These are phyloP conservation scores for Pachyuromys duprasi DNA, from an alignment of 2,797 vertebrate species.

Conservation along the genomic window DNA sequence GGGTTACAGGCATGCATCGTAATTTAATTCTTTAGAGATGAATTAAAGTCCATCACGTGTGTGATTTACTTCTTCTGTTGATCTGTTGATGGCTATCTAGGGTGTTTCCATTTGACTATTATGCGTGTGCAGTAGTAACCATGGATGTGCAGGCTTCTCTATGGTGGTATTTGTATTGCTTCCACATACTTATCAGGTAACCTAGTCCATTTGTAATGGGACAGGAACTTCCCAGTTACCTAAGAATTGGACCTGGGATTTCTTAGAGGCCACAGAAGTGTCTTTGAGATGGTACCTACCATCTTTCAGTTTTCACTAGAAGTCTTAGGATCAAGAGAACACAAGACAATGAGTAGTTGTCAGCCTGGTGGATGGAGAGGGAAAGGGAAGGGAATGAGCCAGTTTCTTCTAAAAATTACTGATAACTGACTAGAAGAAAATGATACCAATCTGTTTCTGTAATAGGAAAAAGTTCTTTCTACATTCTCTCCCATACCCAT, in stretches of 20 bases:
- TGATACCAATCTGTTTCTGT: not conserved
- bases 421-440: not conserved
- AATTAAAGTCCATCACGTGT: not conserved
- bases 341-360: not conserved
- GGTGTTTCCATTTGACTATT: not conserved
- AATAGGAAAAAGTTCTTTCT: slow-evolving; percentile 16
- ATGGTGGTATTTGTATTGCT: not conserved
- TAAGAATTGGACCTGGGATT: not conserved
- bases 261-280: not conserved
- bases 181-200: not conserved
- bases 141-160: not conserved
- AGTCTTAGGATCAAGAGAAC: not conserved
- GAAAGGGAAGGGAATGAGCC: not conserved
- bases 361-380: not conserved
- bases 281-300: not conserved
- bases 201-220: not conserved
- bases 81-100: not conserved
- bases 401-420: not conserved
- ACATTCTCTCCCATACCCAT: not conserved
- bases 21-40: not conserved
- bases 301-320: not conserved
- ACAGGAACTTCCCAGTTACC: not conserved
- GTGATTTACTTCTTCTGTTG: not conserved
- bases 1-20: not conserved
- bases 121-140: not conserved